Conservation (phyloP, 2,113 vertebrate genomes). For the Saguinus imperator region DNA sequence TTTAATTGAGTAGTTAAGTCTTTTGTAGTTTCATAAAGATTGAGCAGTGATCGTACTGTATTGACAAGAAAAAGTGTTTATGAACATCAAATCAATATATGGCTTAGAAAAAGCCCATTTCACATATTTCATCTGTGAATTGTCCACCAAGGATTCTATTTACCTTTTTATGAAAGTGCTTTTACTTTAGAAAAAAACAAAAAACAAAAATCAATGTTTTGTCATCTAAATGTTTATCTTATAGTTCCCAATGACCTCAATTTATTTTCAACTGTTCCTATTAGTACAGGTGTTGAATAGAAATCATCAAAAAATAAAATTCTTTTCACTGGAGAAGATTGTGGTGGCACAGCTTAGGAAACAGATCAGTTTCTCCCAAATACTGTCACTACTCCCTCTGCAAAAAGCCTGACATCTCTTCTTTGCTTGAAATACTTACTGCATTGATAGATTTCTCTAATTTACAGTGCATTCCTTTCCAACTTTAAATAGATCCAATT, state of each 20-base stretch:
- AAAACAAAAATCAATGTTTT: conserved; percentile 78
- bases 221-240: conserved; percentile 76
- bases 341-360: neutral
- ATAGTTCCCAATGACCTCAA: conserved; percentile 68
- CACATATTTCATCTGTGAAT: conserved; percentile 77
- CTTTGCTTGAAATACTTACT: neutral
- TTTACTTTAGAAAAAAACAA: conserved; percentile 67
- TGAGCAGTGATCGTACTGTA: conserved; percentile 65
- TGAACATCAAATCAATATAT: conserved; percentile 76
- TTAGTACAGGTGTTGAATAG: conserved; percentile 67
- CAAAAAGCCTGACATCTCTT: neutral
- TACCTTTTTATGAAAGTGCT: conserved; percentile 74
- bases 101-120: conserved; percentile 69
- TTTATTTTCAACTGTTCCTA: conserved; percentile 73
- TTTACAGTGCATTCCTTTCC: neutral
- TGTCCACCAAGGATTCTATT: conserved; percentile 72
- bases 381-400: neutral
- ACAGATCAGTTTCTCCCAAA: neutral
- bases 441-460: neutral
- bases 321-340: neutral
- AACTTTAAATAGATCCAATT: neutral
- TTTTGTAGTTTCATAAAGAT: conserved; percentile 71
- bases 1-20: conserved; percentile 22
- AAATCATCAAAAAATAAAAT: conserved; percentile 35
- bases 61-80: conserved; percentile 74